phyloP scores from a whole-genome alignment of 2,888 invertebrate species.

The Yponomeuta sedellus region DNA sequence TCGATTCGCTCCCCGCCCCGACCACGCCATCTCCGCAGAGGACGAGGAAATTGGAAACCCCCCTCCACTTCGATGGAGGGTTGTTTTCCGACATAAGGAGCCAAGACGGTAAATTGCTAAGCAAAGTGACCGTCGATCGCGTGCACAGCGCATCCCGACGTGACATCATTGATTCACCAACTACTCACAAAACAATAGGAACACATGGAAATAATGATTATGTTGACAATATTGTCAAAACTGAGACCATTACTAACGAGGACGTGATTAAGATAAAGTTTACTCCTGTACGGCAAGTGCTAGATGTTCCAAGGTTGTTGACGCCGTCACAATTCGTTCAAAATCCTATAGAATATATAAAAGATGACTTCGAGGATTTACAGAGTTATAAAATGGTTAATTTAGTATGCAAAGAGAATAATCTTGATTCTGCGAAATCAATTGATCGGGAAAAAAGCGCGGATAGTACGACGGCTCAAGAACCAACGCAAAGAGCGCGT shows the following conservation, averaged over 20 bases:
- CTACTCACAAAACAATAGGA: slow-evolving; percentile 31
- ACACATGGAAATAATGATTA: slow-evolving; percentile 47
- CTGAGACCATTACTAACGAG: slow-evolving; percentile 65
- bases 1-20: slow-evolving; percentile 47
- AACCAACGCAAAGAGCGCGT: slow-evolving; percentile 35
- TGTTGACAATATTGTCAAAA: slow-evolving; percentile 60
- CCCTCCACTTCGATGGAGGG: slow-evolving; percentile 73
- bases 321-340: slow-evolving; percentile 38
- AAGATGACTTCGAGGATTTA: slow-evolving; percentile 59
- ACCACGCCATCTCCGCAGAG: slow-evolving; percentile 53
- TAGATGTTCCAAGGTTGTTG: slow-evolving; percentile 44
- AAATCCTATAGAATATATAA: slow-evolving; percentile 44
- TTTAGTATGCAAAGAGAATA: slow-evolving; percentile 51
- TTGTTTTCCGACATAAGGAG: slow-evolving; percentile 72
- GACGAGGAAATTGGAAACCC: slow-evolving; percentile 71
- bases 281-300: slow-evolving; percentile 56
- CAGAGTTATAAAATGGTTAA: slow-evolving; percentile 70
- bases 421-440: slow-evolving; percentile 32
- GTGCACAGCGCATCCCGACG: slow-evolving; percentile 60
- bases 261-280: slow-evolving; percentile 66
- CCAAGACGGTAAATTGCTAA: slow-evolving; percentile 65
- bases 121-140: slow-evolving; percentile 68
- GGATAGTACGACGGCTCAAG: slow-evolving; percentile 27
- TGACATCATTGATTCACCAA: slow-evolving; percentile 62
- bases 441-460: slow-evolving; percentile 9